Conservation (phyloP, 2,113 vertebrate species). For the Brachirus orientalis region DNA sequence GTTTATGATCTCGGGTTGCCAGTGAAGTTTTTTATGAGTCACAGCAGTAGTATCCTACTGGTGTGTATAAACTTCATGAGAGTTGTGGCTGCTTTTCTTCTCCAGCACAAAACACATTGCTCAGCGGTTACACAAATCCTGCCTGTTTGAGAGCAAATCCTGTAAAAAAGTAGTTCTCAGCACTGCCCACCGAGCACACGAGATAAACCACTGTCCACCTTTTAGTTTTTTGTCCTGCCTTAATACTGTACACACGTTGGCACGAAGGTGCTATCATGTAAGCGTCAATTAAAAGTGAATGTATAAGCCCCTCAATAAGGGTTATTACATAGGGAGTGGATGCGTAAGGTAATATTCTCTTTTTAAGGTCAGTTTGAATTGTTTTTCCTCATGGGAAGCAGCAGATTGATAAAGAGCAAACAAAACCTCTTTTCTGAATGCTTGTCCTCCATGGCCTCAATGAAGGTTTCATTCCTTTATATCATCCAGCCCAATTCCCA, state of each 20-base stretch:
- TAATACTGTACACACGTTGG: slow-evolving; percentile 25
- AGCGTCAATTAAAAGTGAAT: slow-evolving; percentile 46
- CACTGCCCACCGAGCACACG: slow-evolving; percentile 36
- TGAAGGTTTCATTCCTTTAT: slow-evolving; percentile 82
- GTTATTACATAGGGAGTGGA: slow-evolving; percentile 54
- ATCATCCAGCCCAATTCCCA: slow-evolving; percentile 81
- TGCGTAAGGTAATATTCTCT: slow-evolving; percentile 79
- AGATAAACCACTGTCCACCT: slow-evolving; percentile 35
- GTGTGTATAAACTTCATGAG: slow-evolving; percentile 55
- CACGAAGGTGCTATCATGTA: slow-evolving; percentile 37
- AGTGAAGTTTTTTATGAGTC: slow-evolving; percentile 57
- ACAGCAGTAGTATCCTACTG: slow-evolving; percentile 35
- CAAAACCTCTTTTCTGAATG: slow-evolving; percentile 81
- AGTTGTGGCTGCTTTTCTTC: slow-evolving; percentile 32
- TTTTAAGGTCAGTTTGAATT: slow-evolving; percentile 82
- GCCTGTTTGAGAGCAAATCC: slow-evolving; percentile 58
- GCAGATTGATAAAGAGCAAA: slow-evolving; percentile 81
- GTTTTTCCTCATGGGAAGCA: slow-evolving; percentile 79
- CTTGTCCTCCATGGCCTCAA: slow-evolving; percentile 80
- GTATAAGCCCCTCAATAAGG: slow-evolving; percentile 53
- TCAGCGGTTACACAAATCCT: slow-evolving; percentile 67
- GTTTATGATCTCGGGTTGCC: slow-evolving; percentile 47
- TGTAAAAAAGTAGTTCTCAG: slow-evolving; percentile 58
- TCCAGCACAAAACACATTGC: slow-evolving; percentile 38
- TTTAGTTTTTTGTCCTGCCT: slow-evolving; percentile 33